Conservation (phyloP, 2,888 invertebrate genomes). For the Meiosimyza platycephala region DNA sequence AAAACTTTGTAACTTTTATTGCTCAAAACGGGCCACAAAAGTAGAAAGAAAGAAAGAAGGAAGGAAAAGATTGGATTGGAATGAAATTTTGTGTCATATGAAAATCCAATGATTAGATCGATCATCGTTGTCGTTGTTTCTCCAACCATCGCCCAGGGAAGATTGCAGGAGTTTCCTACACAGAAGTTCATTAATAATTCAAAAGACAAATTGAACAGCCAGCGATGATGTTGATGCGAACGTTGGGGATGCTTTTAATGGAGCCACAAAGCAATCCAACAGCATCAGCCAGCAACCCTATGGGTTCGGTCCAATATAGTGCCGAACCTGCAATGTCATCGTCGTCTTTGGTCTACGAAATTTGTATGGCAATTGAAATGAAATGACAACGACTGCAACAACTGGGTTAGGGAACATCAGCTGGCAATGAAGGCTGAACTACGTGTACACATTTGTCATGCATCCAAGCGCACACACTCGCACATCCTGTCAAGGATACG, state of each 20-base stretch:
- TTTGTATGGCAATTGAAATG: slow-evolving; percentile 2
- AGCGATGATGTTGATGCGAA: neutral
- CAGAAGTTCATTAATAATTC: slow-evolving; percentile 63
- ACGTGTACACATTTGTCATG: slow-evolving; percentile 6
- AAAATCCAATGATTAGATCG: slow-evolving; percentile 38
- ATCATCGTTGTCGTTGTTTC: slow-evolving; percentile 42
- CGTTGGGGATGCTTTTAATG: slow-evolving; percentile 54
- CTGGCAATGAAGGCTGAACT: slow-evolving; percentile 8
- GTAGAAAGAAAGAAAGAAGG: slow-evolving; percentile 26
- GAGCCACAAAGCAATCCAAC: slow-evolving; percentile 37
- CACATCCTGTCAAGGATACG: slow-evolving; percentile 6
- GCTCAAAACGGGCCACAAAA: slow-evolving; percentile 36
- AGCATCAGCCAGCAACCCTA: no score
- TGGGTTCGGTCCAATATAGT: slow-evolving; percentile 43
- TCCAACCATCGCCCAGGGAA: slow-evolving; percentile 28
- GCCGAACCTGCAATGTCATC: slow-evolving; percentile 16
- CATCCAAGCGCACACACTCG: neutral
- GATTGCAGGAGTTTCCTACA: slow-evolving; percentile 11
- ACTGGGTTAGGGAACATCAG: slow-evolving; percentile 9
- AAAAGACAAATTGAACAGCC: slow-evolving; percentile 59
- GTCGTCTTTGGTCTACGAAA: neutral
- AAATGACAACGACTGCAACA: neutral
- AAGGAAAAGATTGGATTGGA: neutral
- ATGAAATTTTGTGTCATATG: slow-evolving; percentile 21
- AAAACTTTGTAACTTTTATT: slow-evolving; percentile 44